These are phyloP conservation scores for Spilogale gracilis DNA, from an alignment of 2,113 vertebrate species.

Conservation along the genomic window DNA sequence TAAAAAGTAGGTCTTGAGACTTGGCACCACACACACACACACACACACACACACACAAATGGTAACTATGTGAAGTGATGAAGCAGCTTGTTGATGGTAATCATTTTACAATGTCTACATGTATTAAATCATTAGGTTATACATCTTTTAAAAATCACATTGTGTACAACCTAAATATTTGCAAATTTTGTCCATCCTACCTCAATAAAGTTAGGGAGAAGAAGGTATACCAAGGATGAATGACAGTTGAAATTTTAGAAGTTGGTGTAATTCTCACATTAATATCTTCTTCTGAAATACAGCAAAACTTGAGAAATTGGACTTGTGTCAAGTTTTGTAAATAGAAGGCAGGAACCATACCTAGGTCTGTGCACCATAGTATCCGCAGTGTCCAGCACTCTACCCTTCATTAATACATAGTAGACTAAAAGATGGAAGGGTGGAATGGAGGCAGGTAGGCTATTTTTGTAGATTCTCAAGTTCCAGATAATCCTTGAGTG, in stretches of 20 bases:
- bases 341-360: neutral
- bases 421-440: neutral
- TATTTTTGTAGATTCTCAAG: neutral
- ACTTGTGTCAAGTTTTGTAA: neutral
- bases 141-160: neutral
- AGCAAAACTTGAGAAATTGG: neutral
- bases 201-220: neutral
- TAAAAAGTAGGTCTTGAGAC: neutral
- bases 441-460: no score
- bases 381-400: neutral
- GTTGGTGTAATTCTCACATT: neutral
- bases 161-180: neutral
- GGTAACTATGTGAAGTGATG: neutral
- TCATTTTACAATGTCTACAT: neutral
- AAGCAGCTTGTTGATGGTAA: neutral
- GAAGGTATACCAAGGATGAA: neutral
- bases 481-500: neutral
- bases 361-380: neutral
- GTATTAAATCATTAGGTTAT: neutral
- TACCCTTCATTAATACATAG: neutral
- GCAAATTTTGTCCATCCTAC: neutral
- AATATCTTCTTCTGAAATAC: neutral
- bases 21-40: neutral
- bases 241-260: neutral
- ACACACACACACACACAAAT: neutral